phyloP scores from a whole-genome alignment of 2,113 vertebrate species.

The Calyptomena viridis region DNA sequence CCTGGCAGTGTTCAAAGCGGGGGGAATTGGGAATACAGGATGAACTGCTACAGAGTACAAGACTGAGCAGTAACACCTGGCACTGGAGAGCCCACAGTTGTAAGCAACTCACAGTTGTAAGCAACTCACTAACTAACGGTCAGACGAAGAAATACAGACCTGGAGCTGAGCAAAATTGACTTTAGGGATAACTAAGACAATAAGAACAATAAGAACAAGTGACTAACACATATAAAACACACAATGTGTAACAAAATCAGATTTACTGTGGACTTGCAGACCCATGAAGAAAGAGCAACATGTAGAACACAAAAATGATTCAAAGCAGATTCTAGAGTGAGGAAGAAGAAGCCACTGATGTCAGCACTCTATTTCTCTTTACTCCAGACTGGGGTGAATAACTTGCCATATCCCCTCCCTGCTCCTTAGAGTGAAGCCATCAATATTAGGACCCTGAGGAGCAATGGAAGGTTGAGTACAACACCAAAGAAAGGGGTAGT shows the following conservation, averaged over 20 bases:
- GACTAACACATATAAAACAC: neutral
- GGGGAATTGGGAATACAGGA: neutral
- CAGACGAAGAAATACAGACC: neutral
- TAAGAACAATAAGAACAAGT: neutral
- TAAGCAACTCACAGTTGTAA: neutral
- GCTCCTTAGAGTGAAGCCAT: neutral
- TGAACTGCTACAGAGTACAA: neutral
- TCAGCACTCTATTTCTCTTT: neutral
- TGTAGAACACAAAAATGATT: neutral
- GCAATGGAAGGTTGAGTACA: neutral
- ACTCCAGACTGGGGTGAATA: neutral
- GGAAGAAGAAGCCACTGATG: neutral
- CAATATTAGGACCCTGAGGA: neutral
- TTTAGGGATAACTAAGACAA: neutral
- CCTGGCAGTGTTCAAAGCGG: neutral
- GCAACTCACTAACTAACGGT: neutral
- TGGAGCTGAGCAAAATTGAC: neutral
- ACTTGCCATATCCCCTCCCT: neutral
- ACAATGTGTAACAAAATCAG: neutral
- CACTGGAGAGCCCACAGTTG: neutral
- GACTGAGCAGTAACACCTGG: neutral
- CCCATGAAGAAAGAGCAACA: neutral
- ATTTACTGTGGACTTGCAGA: neutral
- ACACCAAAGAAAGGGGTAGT: neutral
- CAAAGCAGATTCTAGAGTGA: neutral